Conservation (phyloP, 2,888 invertebrate species). For the Tetranychus truncatus region DNA sequence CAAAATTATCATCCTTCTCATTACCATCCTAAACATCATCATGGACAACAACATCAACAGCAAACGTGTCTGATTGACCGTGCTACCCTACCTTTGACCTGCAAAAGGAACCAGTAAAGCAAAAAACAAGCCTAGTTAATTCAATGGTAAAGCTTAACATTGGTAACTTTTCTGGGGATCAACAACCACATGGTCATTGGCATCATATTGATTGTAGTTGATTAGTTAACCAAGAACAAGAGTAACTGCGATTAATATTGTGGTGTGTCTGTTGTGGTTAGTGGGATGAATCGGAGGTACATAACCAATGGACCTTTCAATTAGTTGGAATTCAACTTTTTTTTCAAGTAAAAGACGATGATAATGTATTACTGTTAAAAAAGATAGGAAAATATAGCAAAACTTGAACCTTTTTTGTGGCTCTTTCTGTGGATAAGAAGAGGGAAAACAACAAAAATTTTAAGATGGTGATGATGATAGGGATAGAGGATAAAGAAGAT, state of each 20-base stretch:
- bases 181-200: background rate
- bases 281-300: background rate
- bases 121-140: too few relatives aligned
- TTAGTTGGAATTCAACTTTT: background rate
- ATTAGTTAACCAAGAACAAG: background rate
- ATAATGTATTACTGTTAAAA: background rate
- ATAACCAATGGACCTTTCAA: background rate
- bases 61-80: background rate
- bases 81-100: background rate
- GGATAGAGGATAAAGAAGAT: background rate
- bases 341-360: background rate
- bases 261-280: background rate
- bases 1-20: too few relatives aligned
- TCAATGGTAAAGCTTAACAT: too few relatives aligned
- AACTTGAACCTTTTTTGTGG: background rate
- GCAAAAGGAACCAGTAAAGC: background rate
- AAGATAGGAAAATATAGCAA: background rate
- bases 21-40: background rate
- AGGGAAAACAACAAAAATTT: background rate
- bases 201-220: constrained; percentile 1
- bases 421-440: background rate
- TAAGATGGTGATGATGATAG: background rate
- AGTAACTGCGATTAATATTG: background rate
- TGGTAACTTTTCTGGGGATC: background rate
- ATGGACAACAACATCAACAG: background rate